Evolutionary conservation across 2,888 invertebrate genomes (phyloP), one percentile per base, ranked within the genome.

Genomic region (Alviniconcha strummeri): DNA sequence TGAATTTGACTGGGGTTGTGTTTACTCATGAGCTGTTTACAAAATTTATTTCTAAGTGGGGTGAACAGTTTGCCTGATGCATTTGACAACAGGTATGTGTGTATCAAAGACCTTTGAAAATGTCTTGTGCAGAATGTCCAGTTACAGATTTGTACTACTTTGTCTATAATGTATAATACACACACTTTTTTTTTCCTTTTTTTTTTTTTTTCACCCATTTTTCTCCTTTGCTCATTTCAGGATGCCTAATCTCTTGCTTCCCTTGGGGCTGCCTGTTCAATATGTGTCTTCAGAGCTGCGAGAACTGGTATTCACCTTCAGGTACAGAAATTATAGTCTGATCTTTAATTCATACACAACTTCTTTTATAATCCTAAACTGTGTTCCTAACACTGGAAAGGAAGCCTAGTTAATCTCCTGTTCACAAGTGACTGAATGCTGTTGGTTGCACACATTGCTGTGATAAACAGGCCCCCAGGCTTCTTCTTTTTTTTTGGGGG

Each of bases 241-340:
- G 9, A 86, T 92, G 56, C 89, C 90, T 54, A 88, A 89, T 60
- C 78, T 92, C 5, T 84, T 92, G 77, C 71, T 84, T n/a, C 89
- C 90, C 4, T 83, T 91, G 64, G 84, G 87, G 72, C 84, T 92
- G 56, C 81, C 89, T 4, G 72, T 90, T 36, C 90, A 89, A 72
- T 90, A 91, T 81, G 88, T 91, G 11, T 90, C 89, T 54, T 85
- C 88, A 55, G 86, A 88, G 1, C 67, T 92, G 4, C 85, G 89
- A 83, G 88, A 90, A 81, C 88, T 91, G 6, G 88, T 91, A 11
- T 85, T 80, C 54, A 91, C 92, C 17, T 91, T 91, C 86, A 90
- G 88, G 92, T 92, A 87, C 15, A 56, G 8, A 36, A 36, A 36
- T 36, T 36, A 36, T 36, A 36, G 36, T 36, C 36, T 36, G 36